Conservation (phyloP, 2,888 invertebrate genomes). For the Latrodectus elegans region DNA sequence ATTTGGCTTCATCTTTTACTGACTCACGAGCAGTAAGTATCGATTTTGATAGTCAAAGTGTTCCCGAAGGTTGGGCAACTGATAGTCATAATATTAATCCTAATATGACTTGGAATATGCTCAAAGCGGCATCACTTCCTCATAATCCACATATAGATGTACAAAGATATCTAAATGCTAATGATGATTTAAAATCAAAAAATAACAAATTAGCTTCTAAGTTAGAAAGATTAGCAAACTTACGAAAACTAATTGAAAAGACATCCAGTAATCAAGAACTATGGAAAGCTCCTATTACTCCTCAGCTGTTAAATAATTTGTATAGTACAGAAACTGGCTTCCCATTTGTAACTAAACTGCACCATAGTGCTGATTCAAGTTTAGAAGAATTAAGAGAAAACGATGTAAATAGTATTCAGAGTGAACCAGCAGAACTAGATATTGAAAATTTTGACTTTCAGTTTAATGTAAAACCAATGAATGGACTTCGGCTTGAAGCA, state of each 20-base stretch:
- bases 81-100: constrained; percentile 43
- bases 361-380: constrained; percentile 63
- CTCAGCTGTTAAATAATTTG: constrained; percentile 31
- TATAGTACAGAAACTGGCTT: constrained; percentile 48
- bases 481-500: constrained; percentile 63
- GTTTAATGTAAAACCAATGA: constrained; percentile 61
- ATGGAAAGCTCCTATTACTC: constrained; percentile 72
- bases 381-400: constrained; percentile 62
- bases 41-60: constrained; percentile 57
- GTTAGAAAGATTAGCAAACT: constrained; percentile 49
- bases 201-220: constrained; percentile 57
- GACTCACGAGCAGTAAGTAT: constrained; percentile 59
- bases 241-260: constrained; percentile 53
- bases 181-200: constrained; percentile 43
- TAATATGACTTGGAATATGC: constrained; percentile 43
- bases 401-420: constrained; percentile 63
- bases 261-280: constrained; percentile 36
- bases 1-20: constrained; percentile 60
- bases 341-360: constrained; percentile 46
- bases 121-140: constrained; percentile 41
- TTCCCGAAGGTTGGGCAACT: constrained; percentile 61
- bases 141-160: constrained; percentile 18
- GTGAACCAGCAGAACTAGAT: constrained; percentile 67
- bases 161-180: constrained; percentile 38
- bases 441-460: constrained; percentile 61